Evolutionary conservation across 2,797 vertebrate genomes (phyloP).

Genomic region (Sparidentex hasta): DNA sequence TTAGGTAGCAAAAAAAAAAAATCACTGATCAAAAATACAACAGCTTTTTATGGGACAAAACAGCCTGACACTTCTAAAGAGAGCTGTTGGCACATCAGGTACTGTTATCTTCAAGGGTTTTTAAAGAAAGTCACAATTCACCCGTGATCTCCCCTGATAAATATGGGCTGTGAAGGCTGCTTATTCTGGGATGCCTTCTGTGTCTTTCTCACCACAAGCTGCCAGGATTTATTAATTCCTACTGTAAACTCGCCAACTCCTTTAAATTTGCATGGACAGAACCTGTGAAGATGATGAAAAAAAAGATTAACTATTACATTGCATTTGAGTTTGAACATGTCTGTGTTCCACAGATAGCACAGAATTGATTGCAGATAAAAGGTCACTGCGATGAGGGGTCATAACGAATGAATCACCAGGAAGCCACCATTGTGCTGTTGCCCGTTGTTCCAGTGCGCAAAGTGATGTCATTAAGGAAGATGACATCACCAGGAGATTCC

Average conservation of each 20-base stretch:
- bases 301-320: background rate
- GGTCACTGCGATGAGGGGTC: constrained; percentile 9
- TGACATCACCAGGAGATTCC: constrained; percentile 63
- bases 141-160: constrained; percentile 6
- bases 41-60: background rate
- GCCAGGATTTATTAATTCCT: constrained; percentile 23
- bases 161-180: constrained; percentile 1
- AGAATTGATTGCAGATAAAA: background rate
- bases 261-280: background rate
- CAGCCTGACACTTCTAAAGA: background rate
- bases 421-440: constrained; percentile 43
- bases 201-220: constrained; percentile 29
- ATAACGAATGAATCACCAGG: constrained; percentile 64
- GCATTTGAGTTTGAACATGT: constrained; percentile 9
- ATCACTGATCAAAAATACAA: background rate
- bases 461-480: constrained; percentile 58
- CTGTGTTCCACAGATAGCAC: background rate
- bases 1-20: background rate
- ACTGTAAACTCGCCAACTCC: constrained; percentile 29
- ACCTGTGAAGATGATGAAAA: constrained; percentile 1
- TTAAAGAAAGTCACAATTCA: constrained; percentile 19
- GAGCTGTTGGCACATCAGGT: background rate
- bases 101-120: background rate
- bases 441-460: constrained; percentile 1
- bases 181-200: constrained; percentile 37